A percentile compares a stretch with the other conserved stretches of the same genome.
Evolutionary conservation across 2,113 vertebrate genomes (phyloP).

Genomic region (Prionailurus viverrinus): DNA sequence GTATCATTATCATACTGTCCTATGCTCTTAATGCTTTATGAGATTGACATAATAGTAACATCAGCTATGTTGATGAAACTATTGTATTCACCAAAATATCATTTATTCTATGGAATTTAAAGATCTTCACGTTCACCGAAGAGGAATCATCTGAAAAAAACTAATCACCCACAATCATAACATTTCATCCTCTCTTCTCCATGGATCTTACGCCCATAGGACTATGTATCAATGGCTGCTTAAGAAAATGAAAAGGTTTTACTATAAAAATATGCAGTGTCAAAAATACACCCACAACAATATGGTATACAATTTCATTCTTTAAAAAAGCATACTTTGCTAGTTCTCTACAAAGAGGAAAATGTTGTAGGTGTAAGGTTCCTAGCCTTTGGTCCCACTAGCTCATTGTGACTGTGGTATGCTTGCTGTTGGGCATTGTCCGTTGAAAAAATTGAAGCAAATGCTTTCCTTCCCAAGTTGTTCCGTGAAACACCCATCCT

Average conservation of each 20-base stretch:
- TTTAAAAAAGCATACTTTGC: background rate
- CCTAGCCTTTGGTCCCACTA: background rate
- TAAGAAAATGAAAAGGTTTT: slow-evolving; percentile 1
- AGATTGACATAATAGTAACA: background rate
- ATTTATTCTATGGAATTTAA: background rate
- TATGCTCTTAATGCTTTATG: fast-evolving
- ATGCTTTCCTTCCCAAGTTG: background rate
- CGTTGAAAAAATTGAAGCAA: background rate
- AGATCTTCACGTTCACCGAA: background rate
- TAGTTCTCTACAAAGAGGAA: background rate
- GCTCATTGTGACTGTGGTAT: background rate
- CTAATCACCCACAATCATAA: background rate
- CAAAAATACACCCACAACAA: background rate
- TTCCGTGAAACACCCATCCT: background rate
- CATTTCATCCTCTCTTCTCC: background rate
- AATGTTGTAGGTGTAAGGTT: background rate
- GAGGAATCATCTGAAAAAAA: background rate
- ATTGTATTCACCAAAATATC: background rate
- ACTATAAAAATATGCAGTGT: background rate
- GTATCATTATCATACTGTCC: background rate
- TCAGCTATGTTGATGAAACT: background rate
- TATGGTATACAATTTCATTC: background rate
- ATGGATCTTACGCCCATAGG: background rate
- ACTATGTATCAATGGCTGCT: background rate
- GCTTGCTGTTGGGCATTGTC: background rate